Evolutionary conservation across 1,140 invertebrate species (phyloP).

Genomic region (Platorchestia sp.): DNA sequence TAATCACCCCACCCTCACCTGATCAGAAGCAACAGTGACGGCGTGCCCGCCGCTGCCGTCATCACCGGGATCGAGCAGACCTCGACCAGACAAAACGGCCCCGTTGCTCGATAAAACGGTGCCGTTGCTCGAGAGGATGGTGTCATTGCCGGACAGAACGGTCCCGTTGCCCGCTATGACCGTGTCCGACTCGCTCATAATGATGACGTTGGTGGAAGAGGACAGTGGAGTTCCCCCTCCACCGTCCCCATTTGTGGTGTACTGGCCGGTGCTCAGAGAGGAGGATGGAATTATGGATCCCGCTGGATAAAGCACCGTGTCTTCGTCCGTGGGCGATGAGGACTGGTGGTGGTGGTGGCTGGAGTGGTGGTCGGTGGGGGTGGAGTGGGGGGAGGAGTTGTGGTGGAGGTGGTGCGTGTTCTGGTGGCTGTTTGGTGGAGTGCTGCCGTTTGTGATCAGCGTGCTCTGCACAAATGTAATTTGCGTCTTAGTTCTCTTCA

Average conservation of each 20-base stretch:
- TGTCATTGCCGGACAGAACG: neutral
- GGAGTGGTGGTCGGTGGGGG: neutral
- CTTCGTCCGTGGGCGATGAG: neutral
- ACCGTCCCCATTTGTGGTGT: neutral
- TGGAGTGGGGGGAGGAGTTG: neutral
- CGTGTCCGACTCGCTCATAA: neutral
- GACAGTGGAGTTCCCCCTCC: neutral
- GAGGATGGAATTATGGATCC: neutral
- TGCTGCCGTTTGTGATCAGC: neutral
- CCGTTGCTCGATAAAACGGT: slow-evolving; percentile 9
- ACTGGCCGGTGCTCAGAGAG: neutral
- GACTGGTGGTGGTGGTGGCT: neutral
- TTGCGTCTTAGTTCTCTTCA: too few species aligned
- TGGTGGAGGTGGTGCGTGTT: neutral
- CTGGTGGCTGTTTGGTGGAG: neutral
- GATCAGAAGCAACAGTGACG: neutral
- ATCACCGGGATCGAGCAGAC: neutral
- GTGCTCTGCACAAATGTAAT: slow-evolving; percentile 1
- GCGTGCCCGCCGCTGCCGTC: neutral
- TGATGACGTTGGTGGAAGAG: neutral
- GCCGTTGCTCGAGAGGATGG: neutral
- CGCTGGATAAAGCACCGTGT: neutral
- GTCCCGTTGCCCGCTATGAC: neutral
- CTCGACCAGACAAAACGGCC: neutral
- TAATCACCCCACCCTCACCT: neutral